phyloP scores from a whole-genome alignment of 2,888 invertebrate genomes.

The Hoplodrina ambigua region DNA sequence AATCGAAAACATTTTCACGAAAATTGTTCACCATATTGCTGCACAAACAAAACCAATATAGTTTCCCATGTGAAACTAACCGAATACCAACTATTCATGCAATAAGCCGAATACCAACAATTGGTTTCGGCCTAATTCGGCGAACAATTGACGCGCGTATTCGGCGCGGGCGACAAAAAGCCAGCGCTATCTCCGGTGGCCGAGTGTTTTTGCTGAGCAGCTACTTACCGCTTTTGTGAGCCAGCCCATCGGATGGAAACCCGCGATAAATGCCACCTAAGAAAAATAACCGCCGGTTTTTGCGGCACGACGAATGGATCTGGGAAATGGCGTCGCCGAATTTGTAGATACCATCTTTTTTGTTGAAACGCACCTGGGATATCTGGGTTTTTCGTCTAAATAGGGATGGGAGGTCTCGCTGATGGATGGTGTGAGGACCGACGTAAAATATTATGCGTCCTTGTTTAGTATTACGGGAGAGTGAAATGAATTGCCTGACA shows the following conservation, averaged over 20 bases:
- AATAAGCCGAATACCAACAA: conserved; percentile 44
- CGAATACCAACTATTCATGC: conserved; percentile 18
- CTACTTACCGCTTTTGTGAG: conserved; percentile 68
- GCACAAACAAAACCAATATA: conserved; percentile 14
- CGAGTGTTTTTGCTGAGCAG: conserved; percentile 69
- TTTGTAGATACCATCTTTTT: conserved; percentile 61
- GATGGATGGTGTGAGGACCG: conserved; percentile 52
- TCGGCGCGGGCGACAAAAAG: conserved; percentile 55
- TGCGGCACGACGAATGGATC: conserved; percentile 57
- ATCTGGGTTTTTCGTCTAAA: conserved; percentile 52
- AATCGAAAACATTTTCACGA: not conserved
- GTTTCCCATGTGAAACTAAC: conserved; percentile 12
- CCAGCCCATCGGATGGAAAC: conserved; percentile 63
- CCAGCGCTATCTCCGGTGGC: conserved; percentile 61
- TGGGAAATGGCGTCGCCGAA: conserved; percentile 58
- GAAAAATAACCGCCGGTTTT: conserved; percentile 69
- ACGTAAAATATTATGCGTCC: conserved; percentile 27
- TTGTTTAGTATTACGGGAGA: conserved; percentile 33
- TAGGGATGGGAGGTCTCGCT: conserved; percentile 27
- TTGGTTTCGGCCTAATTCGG: conserved; percentile 54
- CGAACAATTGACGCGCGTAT: conserved; percentile 54
- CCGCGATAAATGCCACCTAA: conserved; percentile 65
- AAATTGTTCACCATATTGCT: not conserved
- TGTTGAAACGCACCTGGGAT: conserved; percentile 61
- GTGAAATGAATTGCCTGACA: conserved; percentile 15